Evolutionary conservation across 2,113 vertebrate species (phyloP), one percentile per base, ranked within the genome.

Genomic region (Tautogolabrus adspersus): DNA sequence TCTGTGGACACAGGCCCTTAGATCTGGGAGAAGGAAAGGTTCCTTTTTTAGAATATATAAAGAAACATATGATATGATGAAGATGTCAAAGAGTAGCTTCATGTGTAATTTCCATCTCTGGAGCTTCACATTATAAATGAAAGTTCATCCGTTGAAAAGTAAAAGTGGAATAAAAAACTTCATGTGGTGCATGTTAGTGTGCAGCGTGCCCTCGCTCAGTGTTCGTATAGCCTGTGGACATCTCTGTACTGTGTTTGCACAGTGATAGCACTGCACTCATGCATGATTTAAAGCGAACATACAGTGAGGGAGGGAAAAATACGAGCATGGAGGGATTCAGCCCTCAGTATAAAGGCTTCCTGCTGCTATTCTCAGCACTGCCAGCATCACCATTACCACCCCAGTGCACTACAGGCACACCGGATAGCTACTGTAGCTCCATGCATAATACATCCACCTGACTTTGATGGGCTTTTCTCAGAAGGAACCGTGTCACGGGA

Each of bases 401-500:
- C 73, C 30, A 54, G 79, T 79, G 75, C 74, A 67, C 54, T 59
- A 63, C 75, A 69, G 81, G 65, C 83, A 77, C 80, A 66, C 65
- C 59, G 54, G 69, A 76, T 64, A 79, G 66, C 80, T 87, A 82
- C 75, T 82, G 77, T 84, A 83, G 76, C 13, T 6, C 58, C 70
- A 89, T 91, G 82, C 85, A 93, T 87, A 79, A 91, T 77, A 83
- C 85, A 90, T 86, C 69, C 75, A 63, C 38, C 57, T 9, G 44
- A 79, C 86, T 87, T 85, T 88, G 74, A 91, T 79, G 82, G 66
- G 81, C 77, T 88, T 90, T 83, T 92, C 89, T 90, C 85, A 55
- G 37, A 81, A 89, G 83, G 68, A 78, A 83, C 83, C 76, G 88
- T 85, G 87, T 89, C 83, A 72, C 69, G 66, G 70, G 44, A 46